These are phyloP conservation scores for Athrips mouffetella DNA, from an alignment of 2,888 invertebrate genomes.

Conservation along the genomic window DNA sequence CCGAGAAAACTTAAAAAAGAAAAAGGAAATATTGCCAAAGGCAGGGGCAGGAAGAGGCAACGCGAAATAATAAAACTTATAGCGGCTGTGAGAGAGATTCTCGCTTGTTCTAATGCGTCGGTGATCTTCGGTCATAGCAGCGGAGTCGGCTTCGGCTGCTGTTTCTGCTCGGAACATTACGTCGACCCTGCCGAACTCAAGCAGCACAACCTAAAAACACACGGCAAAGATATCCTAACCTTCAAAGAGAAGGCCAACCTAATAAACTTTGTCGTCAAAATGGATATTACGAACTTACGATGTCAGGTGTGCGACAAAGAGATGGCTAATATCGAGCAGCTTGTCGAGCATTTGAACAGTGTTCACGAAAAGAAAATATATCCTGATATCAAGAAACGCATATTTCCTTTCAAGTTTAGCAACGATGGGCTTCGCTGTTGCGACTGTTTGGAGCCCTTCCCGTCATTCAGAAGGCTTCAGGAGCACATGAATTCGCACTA, in stretches of 20 bases:
- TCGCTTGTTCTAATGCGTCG: conserved; percentile 17
- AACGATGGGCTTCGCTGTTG: conserved; percentile 30
- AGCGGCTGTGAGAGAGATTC: conserved; percentile 10
- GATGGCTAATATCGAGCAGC: conserved; percentile 13
- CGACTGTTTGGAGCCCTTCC: conserved; percentile 26
- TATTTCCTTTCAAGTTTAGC: conserved; percentile 45
- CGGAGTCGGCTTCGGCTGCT: conserved; percentile 41
- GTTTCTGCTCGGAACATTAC: conserved; percentile 38
- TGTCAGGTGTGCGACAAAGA: conserved; percentile 17
- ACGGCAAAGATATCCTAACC: conserved; percentile 29
- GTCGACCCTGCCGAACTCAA: conserved; percentile 39
- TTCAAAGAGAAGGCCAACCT: conserved; percentile 39
- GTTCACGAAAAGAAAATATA: conserved; percentile 31
- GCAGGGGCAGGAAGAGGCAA: conserved; percentile 1
- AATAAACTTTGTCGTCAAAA: conserved; percentile 40
- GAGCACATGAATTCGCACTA: conserved; percentile 52
- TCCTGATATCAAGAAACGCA: conserved; percentile 35
- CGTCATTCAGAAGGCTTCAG: conserved; percentile 32
- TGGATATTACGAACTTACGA: conserved; percentile 41
- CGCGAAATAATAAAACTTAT: no score
- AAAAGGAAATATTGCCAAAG: no score
- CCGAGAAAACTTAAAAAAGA: no score
- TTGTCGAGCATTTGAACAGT: conserved; percentile 20
- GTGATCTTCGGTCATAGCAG: conserved; percentile 30
- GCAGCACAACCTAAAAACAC: conserved; percentile 37